Evolutionary conservation across 2,797 vertebrate genomes (phyloP).

Genomic region (Falco rusticolus): DNA sequence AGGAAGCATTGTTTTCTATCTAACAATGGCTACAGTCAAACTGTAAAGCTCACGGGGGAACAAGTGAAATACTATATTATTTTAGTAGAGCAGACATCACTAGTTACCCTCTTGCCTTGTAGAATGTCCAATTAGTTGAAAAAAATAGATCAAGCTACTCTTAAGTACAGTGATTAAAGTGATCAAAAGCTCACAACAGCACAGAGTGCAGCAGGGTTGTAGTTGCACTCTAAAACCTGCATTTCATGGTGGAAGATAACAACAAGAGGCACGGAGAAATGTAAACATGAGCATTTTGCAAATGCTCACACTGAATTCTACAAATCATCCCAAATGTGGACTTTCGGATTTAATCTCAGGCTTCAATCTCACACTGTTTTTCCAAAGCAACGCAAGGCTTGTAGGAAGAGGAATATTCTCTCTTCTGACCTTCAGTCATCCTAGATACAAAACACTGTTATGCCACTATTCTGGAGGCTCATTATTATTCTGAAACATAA

Average conservation of each 20-base stretch:
- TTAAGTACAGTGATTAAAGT: constrained; percentile 48
- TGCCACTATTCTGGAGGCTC: not conserved
- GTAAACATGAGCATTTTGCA: constrained; percentile 1
- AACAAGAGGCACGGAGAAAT: not conserved
- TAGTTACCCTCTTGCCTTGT: constrained; percentile 35
- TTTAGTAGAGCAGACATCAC: not conserved
- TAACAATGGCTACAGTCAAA: constrained; percentile 1
- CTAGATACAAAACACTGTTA: not conserved
- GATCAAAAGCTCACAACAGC: constrained; percentile 43
- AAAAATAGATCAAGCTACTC: constrained; percentile 35
- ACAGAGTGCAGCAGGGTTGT: not conserved
- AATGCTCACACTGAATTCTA: not conserved
- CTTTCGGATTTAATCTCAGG: not conserved
- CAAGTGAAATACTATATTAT: constrained; percentile 30
- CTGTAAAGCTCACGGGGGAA: constrained; percentile 52
- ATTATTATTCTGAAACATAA: not conserved
- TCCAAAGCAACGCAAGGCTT: not conserved
- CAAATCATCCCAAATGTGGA: not conserved
- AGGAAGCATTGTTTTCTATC: constrained; percentile 34
- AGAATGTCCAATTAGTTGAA: constrained; percentile 43
- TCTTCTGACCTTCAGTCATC: not conserved
- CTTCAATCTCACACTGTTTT: not conserved
- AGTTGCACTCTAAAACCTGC: not conserved
- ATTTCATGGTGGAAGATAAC: not conserved
- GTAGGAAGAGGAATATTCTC: not conserved